Evolutionary conservation across 2,113 vertebrate species (phyloP).

Genomic region (Sinosuthora webbiana): DNA sequence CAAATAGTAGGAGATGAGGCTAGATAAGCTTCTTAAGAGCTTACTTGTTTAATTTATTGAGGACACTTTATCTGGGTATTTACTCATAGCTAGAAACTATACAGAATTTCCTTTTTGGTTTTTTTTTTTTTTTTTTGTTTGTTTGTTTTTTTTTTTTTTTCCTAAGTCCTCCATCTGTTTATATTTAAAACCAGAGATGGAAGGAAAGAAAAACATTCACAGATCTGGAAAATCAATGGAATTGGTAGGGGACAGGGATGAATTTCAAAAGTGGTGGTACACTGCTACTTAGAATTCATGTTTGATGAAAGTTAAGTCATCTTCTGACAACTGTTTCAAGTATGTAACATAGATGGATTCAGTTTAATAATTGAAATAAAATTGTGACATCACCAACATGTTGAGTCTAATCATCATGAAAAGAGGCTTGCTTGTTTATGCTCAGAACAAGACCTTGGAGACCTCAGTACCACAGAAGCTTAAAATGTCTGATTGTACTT

Average conservation of each 20-base stretch:
- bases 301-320: not conserved
- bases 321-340: not conserved
- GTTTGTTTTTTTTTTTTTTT: not conserved
- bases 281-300: not conserved
- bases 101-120: not conserved
- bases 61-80: not conserved
- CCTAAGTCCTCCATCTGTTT: not conserved
- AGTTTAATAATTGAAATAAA: not conserved
- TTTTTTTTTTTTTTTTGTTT: not conserved
- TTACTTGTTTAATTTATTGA: conserved; percentile 20
- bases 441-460: not conserved
- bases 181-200: not conserved
- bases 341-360: not conserved
- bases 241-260: not conserved
- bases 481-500: not conserved
- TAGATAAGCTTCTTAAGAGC: conserved; percentile 44
- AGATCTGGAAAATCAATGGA: not conserved
- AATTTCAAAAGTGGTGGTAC: not conserved
- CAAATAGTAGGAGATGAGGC: not conserved
- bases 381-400: not conserved
- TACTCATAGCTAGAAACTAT: not conserved
- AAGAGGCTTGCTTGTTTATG: not conserved
- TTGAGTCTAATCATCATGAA: not conserved
- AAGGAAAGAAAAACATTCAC: not conserved
- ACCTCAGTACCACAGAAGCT: not conserved